A percentile compares a stretch with the other conserved stretches of the same genome.
phyloP scores from a whole-genome alignment of 2,888 invertebrate species.

The Tuta absoluta region DNA sequence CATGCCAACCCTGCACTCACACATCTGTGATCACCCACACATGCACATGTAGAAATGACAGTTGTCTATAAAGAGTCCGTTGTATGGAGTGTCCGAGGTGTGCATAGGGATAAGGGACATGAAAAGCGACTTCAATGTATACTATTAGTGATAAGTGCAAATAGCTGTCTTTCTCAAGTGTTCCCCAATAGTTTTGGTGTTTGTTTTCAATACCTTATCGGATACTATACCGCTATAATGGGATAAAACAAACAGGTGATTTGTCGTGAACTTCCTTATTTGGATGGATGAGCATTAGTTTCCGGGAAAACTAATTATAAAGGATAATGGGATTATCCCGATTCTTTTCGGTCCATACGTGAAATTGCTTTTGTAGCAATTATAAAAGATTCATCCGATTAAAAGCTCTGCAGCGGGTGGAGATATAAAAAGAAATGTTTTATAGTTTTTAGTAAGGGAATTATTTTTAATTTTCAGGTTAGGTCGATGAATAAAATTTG shows the following conservation, averaged over 20 bases:
- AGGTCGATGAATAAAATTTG: too few species aligned
- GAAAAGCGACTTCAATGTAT: too few species aligned
- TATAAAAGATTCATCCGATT: not conserved
- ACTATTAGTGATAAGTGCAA: too few species aligned
- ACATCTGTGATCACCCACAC: too few species aligned
- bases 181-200: not conserved
- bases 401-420: not conserved
- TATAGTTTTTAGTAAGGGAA: not conserved
- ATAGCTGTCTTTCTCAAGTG: too few species aligned
- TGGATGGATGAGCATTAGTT: slow-evolving; percentile 10
- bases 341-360: slow-evolving; percentile 11
- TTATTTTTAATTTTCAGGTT: not conserved
- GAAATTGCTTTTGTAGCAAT: slow-evolving; percentile 4
- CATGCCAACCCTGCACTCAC: too few species aligned
- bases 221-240: not conserved
- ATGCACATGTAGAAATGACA: too few species aligned
- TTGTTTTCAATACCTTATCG: not conserved
- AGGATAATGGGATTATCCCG: slow-evolving; percentile 12
- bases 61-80: too few species aligned
- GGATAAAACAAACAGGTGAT: slow-evolving; percentile 9
- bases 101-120: too few species aligned
- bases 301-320: slow-evolving; percentile 15
- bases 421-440: not conserved
- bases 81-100: too few species aligned
- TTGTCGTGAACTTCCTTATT: slow-evolving; percentile 3